phyloP scores from a whole-genome alignment of 2,113 vertebrate genomes.

The Hemiscyllium ocellatum region DNA sequence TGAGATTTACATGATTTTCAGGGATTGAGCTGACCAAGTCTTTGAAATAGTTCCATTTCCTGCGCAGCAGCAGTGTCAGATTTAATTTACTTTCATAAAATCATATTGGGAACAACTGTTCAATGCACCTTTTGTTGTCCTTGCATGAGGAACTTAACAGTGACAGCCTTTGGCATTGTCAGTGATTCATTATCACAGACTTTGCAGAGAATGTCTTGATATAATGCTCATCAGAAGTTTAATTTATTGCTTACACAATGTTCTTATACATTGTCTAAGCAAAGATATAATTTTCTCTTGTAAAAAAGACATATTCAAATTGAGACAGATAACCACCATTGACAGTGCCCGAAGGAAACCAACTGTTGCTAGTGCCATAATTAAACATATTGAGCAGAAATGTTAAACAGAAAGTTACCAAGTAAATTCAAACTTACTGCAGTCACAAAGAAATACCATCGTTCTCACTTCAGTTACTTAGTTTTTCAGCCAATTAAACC shows the following conservation, averaged over 20 bases:
- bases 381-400: background rate
- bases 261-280: background rate
- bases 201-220: background rate
- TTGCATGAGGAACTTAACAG: conserved; percentile 8
- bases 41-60: conserved; percentile 35
- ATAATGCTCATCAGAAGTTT: background rate
- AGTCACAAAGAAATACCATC: background rate
- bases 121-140: conserved; percentile 27
- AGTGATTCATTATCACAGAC: background rate
- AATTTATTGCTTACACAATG: background rate
- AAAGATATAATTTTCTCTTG: background rate
- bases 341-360: background rate
- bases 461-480: background rate
- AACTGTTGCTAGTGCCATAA: background rate
- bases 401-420: background rate
- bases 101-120: conserved; percentile 25
- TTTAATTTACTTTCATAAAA: conserved; percentile 26
- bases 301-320: background rate
- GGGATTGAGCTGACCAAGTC: background rate
- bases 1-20: conserved; percentile 28
- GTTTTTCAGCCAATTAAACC: background rate
- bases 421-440: background rate
- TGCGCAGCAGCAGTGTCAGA: conserved; percentile 33
- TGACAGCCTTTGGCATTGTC: background rate
- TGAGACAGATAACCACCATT: background rate